A percentile compares a stretch with the other conserved stretches of the same genome.
phyloP scores from a whole-genome alignment of 2,888 invertebrate genomes.

The Brachypalpus laphriformis region DNA sequence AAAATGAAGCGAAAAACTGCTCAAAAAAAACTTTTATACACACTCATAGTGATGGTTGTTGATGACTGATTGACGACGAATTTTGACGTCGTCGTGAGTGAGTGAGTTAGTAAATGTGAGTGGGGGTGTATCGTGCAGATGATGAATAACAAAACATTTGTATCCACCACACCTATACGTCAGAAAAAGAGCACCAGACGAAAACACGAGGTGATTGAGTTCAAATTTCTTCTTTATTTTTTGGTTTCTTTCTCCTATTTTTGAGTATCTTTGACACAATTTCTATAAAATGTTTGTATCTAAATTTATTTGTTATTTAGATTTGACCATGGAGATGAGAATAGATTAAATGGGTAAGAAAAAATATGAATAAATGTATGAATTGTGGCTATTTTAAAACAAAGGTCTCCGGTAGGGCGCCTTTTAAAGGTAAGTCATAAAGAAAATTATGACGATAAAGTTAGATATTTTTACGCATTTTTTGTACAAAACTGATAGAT shows the following conservation, averaged over 20 bases:
- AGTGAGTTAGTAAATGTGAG: slow-evolving; percentile 60
- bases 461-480: neutral
- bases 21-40: slow-evolving; percentile 35
- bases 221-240: slow-evolving; percentile 8
- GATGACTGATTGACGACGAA: slow-evolving; percentile 71
- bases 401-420: neutral
- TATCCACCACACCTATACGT: slow-evolving; percentile 63
- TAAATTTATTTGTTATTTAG: neutral
- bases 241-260: neutral
- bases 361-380: neutral
- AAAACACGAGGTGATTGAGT: slow-evolving; percentile 67
- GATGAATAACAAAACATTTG: slow-evolving; percentile 67
- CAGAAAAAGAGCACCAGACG: slow-evolving; percentile 27
- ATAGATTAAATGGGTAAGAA: neutral
- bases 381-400: neutral
- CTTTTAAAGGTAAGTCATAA: slow-evolving; percentile 1
- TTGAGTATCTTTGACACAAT: neutral
- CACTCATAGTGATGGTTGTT: slow-evolving; percentile 60
- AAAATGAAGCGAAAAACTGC: neutral
- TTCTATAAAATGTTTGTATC: slow-evolving; percentile 3
- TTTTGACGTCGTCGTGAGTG: slow-evolving; percentile 65
- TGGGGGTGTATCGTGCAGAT: slow-evolving; percentile 60
- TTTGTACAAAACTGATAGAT: neutral
- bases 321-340: neutral
- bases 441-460: too few relatives aligned